A percentile compares a stretch with the other conserved stretches of the same genome.
phyloP scores from a whole-genome alignment of 2,888 invertebrate species.

The Microctonus aethiopoides region DNA sequence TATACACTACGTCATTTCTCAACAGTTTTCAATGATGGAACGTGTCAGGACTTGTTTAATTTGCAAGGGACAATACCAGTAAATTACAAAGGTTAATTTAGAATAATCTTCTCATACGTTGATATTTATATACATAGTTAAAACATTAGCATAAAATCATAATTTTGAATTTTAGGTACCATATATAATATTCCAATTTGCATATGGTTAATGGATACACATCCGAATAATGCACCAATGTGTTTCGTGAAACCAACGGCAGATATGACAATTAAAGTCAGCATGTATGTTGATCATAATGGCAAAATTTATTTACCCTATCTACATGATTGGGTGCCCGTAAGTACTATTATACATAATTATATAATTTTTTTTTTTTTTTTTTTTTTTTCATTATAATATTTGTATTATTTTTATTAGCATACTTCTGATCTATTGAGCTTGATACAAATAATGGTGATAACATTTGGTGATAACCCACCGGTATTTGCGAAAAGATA shows the following conservation, averaged over 20 bases:
- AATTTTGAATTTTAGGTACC: conserved; percentile 68
- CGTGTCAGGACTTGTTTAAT: conserved; percentile 81
- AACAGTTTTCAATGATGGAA: conserved; percentile 90
- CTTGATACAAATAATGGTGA: conserved; percentile 90
- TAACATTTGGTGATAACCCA: conserved; percentile 94
- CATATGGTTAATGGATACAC: conserved; percentile 96
- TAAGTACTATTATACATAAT: conserved; percentile 60
- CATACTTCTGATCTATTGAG: conserved; percentile 87
- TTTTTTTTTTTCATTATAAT: conserved; percentile 31
- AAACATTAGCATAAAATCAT: not conserved
- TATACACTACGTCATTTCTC: conserved; percentile 19
- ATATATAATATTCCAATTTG: conserved; percentile 96
- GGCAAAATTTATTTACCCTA: conserved; percentile 97
- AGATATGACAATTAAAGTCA: conserved; percentile 95
- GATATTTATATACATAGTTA: not conserved
- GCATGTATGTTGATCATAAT: conserved; percentile 92
- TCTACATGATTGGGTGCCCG: conserved; percentile 91
- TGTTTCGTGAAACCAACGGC: conserved; percentile 94
- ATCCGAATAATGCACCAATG: conserved; percentile 96
- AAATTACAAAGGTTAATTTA: conserved; percentile 79
- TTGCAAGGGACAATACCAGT: conserved; percentile 95
- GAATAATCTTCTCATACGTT: no score
- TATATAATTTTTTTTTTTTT: conserved; percentile 28
- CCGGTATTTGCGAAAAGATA: conserved; percentile 88
- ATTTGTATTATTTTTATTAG: conserved; percentile 50